phyloP scores from a whole-genome alignment of 2,113 vertebrate species.

The Periophthalmus modestus region DNA sequence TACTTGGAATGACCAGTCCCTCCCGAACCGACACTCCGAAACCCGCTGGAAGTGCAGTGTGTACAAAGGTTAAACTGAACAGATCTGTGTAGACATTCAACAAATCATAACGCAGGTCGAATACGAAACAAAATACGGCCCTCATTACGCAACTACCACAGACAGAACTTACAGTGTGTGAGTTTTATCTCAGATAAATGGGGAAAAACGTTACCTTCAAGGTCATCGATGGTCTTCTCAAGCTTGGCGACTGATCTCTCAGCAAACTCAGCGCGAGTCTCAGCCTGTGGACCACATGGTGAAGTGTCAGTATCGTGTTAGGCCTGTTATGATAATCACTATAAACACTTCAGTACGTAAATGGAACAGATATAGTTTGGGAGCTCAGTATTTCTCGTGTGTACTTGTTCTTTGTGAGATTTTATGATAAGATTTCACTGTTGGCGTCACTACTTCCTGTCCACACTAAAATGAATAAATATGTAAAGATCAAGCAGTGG shows the following conservation, averaged over 20 bases:
- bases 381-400: too few species aligned
- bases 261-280: slow-evolving; percentile 97
- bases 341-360: too few species aligned
- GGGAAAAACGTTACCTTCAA: slow-evolving; percentile 87
- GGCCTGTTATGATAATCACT: too few species aligned
- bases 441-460: too few species aligned
- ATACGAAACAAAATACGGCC: neutral
- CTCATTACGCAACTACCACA: neutral
- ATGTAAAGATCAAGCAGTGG: too few species aligned
- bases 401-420: too few species aligned
- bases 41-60: neutral
- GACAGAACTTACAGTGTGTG: neutral
- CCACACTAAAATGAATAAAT: too few species aligned
- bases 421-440: too few species aligned
- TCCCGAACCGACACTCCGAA: too few species aligned
- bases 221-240: slow-evolving; percentile 98
- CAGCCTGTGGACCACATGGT: slow-evolving; percentile 82
- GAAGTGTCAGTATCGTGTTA: too few species aligned
- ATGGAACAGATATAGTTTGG: too few species aligned
- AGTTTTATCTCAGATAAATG: neutral
- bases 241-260: slow-evolving; percentile 98
- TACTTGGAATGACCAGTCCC: too few species aligned
- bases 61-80: neutral
- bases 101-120: neutral
- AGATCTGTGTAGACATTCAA: neutral